Conservation (phyloP, 2,888 invertebrate species). For the Eremobia ochroleuca region DNA sequence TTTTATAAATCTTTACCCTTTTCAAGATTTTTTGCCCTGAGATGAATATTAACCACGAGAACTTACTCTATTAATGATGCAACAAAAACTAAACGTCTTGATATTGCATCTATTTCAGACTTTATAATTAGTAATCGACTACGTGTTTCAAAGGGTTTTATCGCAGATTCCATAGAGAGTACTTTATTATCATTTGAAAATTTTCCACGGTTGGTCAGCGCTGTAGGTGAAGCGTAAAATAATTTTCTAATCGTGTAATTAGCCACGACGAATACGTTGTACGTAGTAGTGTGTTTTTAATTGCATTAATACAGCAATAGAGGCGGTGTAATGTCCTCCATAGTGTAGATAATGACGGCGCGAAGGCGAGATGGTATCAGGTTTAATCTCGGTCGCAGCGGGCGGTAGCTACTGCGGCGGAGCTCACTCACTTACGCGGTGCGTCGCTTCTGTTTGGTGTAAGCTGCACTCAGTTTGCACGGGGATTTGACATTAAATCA, state of each 20-base stretch:
- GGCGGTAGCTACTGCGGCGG: conserved; percentile 73
- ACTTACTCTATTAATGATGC: conserved; percentile 44
- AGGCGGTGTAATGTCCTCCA: conserved; percentile 68
- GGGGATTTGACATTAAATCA: not conserved
- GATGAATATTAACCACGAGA: conserved; percentile 41
- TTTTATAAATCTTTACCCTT: conserved; percentile 48
- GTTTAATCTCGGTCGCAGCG: conserved; percentile 76
- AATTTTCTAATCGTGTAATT: conserved; percentile 72
- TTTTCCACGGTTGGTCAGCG: conserved; percentile 61
- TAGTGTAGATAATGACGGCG: conserved; percentile 71
- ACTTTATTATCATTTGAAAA: conserved; percentile 59
- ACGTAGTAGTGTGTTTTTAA: conserved; percentile 69
- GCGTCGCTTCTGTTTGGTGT: conserved; percentile 72
- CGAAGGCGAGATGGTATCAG: conserved; percentile 71
- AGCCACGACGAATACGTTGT: conserved; percentile 61
- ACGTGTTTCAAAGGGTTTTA: conserved; percentile 38
- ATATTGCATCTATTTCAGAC: conserved; percentile 37
- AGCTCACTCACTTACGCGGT: conserved; percentile 63
- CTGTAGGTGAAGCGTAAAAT: conserved; percentile 70
- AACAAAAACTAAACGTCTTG: conserved; percentile 57
- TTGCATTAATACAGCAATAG: conserved; percentile 73
- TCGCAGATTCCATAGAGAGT: conserved; percentile 45
- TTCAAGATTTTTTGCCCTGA: conserved; percentile 50
- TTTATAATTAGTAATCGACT: conserved; percentile 55
- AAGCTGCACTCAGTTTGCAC: conserved; percentile 50